Percentiles rank a stretch among this genome's conserved stretches.
Evolutionary conservation across 2,797 vertebrate genomes (phyloP).

Genomic region (Danio aesculapii): DNA sequence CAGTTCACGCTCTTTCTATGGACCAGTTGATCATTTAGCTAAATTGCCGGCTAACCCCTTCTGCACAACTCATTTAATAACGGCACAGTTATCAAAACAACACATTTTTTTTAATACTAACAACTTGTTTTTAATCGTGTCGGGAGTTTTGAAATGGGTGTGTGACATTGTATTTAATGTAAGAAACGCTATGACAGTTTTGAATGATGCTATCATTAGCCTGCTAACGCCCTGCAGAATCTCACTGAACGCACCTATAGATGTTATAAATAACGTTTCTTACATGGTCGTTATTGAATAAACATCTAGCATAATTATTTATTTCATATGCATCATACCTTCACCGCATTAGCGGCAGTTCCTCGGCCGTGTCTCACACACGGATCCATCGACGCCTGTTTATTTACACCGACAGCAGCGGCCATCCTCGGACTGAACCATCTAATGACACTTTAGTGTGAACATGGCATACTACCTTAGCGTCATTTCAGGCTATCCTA

Average conservation of each 20-base stretch:
- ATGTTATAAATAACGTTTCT: not conserved
- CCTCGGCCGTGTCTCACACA: conserved; percentile 78
- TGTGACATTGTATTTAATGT: not conserved
- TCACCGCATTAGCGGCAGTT: conserved; percentile 79
- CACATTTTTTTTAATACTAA: not conserved
- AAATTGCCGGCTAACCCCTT: not conserved
- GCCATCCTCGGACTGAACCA: conserved; percentile 72
- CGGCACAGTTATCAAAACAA: not conserved
- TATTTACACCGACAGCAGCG: conserved; percentile 83
- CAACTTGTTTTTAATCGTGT: not conserved
- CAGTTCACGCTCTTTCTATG: too few species aligned
- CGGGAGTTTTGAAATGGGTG: not conserved
- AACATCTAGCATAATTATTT: too few species aligned
- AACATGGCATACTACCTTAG: not conserved
- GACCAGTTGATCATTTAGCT: not conserved
- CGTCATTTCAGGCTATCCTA: not conserved
- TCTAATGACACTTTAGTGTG: conserved; percentile 38
- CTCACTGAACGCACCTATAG: not conserved
- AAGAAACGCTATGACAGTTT: conserved; percentile 14
- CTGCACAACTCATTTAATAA: not conserved
- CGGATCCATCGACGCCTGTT: conserved; percentile 80
- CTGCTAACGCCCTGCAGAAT: conserved; percentile 25
- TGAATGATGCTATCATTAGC: conserved; percentile 43
- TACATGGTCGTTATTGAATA: not conserved
- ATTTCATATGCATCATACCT: conserved; percentile 78